Evolutionary conservation across 2,888 invertebrate species (phyloP).

Genomic region (Drosophila stalkeri): DNA sequence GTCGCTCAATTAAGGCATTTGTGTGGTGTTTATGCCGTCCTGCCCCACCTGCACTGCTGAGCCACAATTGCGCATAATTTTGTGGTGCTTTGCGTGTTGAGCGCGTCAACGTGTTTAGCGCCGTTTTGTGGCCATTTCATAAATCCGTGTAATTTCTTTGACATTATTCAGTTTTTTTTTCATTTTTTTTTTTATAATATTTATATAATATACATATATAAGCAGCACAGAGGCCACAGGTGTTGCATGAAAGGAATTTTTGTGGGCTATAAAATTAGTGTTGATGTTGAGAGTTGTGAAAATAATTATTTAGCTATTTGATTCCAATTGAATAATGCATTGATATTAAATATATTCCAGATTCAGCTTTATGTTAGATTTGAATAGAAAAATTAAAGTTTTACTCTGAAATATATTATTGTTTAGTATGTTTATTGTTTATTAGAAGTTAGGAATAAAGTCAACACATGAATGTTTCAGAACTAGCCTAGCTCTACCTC

Average conservation of each 20-base stretch:
- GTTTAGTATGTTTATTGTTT: too few species aligned
- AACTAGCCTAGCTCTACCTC: too few species aligned
- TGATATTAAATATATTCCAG: too few species aligned
- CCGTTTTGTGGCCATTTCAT: conserved; percentile 76
- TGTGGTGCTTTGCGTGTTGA: conserved; percentile 68
- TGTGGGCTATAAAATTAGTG: background rate
- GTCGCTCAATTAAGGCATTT: conserved; percentile 53
- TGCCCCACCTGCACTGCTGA: background rate
- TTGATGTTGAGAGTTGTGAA: background rate
- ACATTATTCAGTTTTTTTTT: conserved; percentile 39
- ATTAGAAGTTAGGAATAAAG: too few species aligned
- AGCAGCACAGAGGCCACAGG: background rate
- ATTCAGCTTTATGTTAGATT: too few species aligned
- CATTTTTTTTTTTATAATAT: conserved; percentile 18
- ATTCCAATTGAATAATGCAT: too few species aligned
- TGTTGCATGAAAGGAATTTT: conserved; percentile 3
- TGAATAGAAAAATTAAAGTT: too few species aligned
- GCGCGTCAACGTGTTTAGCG: conserved; percentile 76
- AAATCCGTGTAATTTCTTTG: conserved; percentile 65
- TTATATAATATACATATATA: conserved; percentile 5
- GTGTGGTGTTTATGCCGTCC: conserved; percentile 8
- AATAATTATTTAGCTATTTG: background rate
- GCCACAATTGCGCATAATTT: conserved; percentile 43
- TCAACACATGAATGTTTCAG: too few species aligned
- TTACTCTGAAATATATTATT: too few species aligned